Base-by-base conservation (phyloP, 1,140 invertebrate genomes). In the Drosophila nigrodunni region DNA sequence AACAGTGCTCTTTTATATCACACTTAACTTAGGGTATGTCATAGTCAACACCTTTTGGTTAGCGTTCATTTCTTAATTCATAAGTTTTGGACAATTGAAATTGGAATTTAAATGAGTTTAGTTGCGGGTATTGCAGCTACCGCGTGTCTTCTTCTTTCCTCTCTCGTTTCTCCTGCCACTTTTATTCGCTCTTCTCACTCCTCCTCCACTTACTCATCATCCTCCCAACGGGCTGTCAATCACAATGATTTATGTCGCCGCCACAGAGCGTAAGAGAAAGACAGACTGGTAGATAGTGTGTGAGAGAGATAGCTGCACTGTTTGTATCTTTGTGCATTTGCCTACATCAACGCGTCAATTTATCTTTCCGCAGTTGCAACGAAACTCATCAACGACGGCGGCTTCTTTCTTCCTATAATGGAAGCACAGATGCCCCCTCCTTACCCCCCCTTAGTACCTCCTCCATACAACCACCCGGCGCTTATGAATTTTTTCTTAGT, bases 201-300 rank as follows among this genome's bases (percentile, higher is more conserved):
- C 8, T 11, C 8, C 47, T 25, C 47, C 21, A 13, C 49, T n/a
- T 37, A 39, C 50, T 70, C 74, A 66, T 77, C 37, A 37, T 80
- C 72, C 67, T 76, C 74, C 66, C 68, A 73, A 68, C 74, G 78
- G 74, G 82, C 88, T 91, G 88, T 91, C 88, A 91, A 91, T 91
- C 88, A 91, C 89, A 91, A 91, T 91, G 88, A 91, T 91, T 91
- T 91, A 91, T 91, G 88, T 85, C 88, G 83, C 87, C 76, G 76
- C 78, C 75, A 78, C 46, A 73, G 61, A 74, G 50, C 13, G 69
- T 11, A 2, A 47, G 44, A 46, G 50, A 0, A 6, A 47, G 55
- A 47, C 34, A 10, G 60, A 47, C 18, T 9, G 54, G 4, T 62
- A 15, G 11, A n/a, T 30, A 30, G 11, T 18, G 50, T 54, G 57